Conservation (phyloP, 2,888 invertebrate species). For the Furcula furcula region DNA sequence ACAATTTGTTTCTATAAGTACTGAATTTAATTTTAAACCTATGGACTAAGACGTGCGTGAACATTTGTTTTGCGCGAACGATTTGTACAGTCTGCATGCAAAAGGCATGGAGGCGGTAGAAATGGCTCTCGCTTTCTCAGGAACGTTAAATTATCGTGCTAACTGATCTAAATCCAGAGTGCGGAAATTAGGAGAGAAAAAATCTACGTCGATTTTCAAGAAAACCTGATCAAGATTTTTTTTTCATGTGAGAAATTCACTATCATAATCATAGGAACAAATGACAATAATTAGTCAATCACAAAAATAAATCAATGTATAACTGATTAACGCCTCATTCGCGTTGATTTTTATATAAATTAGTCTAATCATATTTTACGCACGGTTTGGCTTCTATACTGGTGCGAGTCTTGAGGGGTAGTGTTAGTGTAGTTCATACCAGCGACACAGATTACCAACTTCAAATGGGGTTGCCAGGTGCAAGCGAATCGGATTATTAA, state of each 20-base stretch:
- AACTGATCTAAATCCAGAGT: conserved; percentile 52
- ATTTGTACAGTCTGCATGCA: conserved; percentile 35
- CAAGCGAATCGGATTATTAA: no score
- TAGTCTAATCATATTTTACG: conserved; percentile 62
- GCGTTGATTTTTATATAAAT: conserved; percentile 59
- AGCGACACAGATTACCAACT: conserved; percentile 31
- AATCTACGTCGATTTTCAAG: conserved; percentile 78
- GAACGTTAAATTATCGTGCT: conserved; percentile 56
- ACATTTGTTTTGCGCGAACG: conserved; percentile 43
- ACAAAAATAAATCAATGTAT: conserved; percentile 72
- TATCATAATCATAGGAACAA: conserved; percentile 79
- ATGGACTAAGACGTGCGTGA: conserved; percentile 75
- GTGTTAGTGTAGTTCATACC: conserved; percentile 53
- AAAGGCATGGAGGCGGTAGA: conserved; percentile 28
- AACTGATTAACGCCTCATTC: conserved; percentile 68
- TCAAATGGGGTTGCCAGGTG: background rate
- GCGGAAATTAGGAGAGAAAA: conserved; percentile 53
- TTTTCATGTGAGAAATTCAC: conserved; percentile 56
- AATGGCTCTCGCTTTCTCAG: conserved; percentile 44
- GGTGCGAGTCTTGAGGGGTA: conserved; percentile 75
- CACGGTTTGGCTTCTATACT: conserved; percentile 76
- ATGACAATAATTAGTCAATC: conserved; percentile 78
- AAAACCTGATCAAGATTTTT: conserved; percentile 78
- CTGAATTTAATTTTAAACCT: conserved; percentile 67
- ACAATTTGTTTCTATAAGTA: conserved; percentile 81